These are phyloP conservation scores for Pristionchus entomophagus DNA, from an alignment of 2,888 invertebrate species.

Conservation along the genomic window DNA sequence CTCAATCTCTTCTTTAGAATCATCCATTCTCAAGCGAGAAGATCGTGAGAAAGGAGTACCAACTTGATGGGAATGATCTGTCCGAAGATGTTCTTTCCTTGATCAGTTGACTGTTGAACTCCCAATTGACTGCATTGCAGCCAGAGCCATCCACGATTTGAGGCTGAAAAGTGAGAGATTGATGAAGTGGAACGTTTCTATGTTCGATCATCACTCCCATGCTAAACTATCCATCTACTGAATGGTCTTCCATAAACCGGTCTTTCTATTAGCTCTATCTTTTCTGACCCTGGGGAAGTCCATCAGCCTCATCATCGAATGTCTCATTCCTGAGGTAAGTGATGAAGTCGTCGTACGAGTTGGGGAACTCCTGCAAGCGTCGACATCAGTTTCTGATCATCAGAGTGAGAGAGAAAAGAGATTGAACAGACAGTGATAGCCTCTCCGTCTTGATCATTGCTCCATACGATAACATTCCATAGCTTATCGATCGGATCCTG, in stretches of 20 bases:
- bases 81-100: constrained; percentile 45
- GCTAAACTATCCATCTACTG: too few species aligned
- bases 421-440: not conserved
- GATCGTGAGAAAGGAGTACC: not conserved
- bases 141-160: constrained; percentile 46
- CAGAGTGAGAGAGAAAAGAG: too few species aligned
- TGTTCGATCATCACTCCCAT: too few species aligned
- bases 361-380: constrained; percentile 48
- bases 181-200: too few species aligned
- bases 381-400: too few species aligned
- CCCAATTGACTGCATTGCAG: constrained; percentile 44
- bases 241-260: too few species aligned
- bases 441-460: not conserved
- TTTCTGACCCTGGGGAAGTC: not conserved
- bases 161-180: constrained; percentile 1
- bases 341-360: constrained; percentile 59
- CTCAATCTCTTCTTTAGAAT: not conserved
- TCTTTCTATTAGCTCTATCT: not conserved
- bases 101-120: constrained; percentile 43
- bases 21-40: not conserved
- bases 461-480: constrained; percentile 58
- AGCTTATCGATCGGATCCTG: constrained; percentile 56
- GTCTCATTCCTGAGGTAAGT: constrained; percentile 23
- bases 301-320: constrained; percentile 41
- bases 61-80: constrained; percentile 42